Evolutionary conservation across 2,888 invertebrate genomes (phyloP).

Genomic region (Panorpa germanica): DNA sequence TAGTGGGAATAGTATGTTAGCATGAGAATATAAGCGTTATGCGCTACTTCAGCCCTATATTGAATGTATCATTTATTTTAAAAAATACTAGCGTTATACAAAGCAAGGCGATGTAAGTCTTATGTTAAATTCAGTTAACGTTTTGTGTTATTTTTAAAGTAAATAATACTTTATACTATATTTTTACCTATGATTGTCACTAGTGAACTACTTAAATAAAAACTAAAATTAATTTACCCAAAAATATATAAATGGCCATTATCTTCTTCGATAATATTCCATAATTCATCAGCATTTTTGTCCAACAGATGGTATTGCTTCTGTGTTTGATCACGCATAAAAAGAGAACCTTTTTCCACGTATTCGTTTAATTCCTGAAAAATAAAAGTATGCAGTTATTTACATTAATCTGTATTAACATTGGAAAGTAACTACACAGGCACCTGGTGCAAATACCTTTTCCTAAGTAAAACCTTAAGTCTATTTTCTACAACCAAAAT

Average conservation of each 20-base stretch:
- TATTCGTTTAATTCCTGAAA: conserved; percentile 60
- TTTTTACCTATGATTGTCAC: too few relatives aligned
- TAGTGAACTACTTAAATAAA: conserved; percentile 7
- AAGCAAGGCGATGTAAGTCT: too few relatives aligned
- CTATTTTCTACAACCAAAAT: conserved; percentile 88
- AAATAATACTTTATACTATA: conserved; percentile 7
- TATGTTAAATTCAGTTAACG: too few relatives aligned
- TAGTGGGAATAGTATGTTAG: too few relatives aligned
- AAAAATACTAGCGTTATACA: too few relatives aligned
- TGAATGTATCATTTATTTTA: too few relatives aligned
- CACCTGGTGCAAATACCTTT: conserved; percentile 27
- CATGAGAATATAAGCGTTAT: too few relatives aligned
- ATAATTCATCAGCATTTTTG: conserved; percentile 69
- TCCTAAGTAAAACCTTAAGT: conserved; percentile 84
- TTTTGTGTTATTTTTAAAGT: too few relatives aligned
- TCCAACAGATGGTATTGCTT: conserved; percentile 81
- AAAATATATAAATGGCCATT: conserved; percentile 95
- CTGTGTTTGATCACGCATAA: conserved; percentile 68
- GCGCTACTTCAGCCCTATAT: too few relatives aligned
- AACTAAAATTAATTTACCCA: conserved; percentile 43
- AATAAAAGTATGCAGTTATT: conserved; percentile 5
- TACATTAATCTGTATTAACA: background rate
- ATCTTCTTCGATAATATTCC: conserved; percentile 77
- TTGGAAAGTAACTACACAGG: background rate
- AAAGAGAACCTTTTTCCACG: conserved; percentile 54